Conservation (phyloP, 37 sponge, comb jelly and placozoan genomes). For the Aplysina aerophoba region DNA sequence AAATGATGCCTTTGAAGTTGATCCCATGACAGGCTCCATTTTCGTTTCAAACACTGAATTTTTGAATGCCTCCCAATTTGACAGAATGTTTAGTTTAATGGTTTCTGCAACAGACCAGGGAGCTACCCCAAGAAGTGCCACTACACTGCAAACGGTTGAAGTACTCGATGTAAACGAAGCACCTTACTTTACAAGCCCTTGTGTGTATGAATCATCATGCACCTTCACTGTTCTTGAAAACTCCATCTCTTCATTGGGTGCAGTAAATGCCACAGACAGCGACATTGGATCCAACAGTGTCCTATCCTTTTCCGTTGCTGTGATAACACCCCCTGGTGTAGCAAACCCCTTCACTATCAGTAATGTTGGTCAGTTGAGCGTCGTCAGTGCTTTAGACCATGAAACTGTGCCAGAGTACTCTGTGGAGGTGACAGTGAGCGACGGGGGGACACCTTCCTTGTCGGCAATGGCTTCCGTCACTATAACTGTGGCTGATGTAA, state of each 20-base stretch:
- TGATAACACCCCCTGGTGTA: neutral
- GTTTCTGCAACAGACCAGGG: slow-evolving; percentile 49
- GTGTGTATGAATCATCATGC: slow-evolving; percentile 14
- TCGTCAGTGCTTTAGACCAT: slow-evolving; percentile 18
- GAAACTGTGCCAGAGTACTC: slow-evolving; percentile 21
- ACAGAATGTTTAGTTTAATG: slow-evolving; percentile 47
- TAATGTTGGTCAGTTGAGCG: slow-evolving; percentile 4
- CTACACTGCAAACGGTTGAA: slow-evolving; percentile 26
- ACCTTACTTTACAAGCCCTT: slow-evolving; percentile 45
- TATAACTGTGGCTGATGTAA: slow-evolving; percentile 44
- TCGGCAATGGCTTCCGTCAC: slow-evolving; percentile 17
- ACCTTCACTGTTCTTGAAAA: slow-evolving; percentile 47
- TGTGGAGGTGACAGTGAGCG: slow-evolving; percentile 6
- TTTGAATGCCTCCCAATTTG: neutral
- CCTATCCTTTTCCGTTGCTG: slow-evolving; percentile 51
- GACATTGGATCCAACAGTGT: slow-evolving; percentile 50
- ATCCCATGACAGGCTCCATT: slow-evolving; percentile 55
- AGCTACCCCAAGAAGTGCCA: slow-evolving; percentile 7
- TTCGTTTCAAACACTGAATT: slow-evolving; percentile 8
- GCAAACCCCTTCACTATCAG: neutral
- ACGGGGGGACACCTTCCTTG: slow-evolving; percentile 29
- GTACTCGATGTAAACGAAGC: slow-evolving; percentile 65
- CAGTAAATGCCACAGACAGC: slow-evolving; percentile 54
- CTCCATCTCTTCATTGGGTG: neutral
- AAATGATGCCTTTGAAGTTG: slow-evolving; percentile 57